These are phyloP conservation scores for Papilio elwesi DNA, from an alignment of 2,888 invertebrate species.

Conservation along the genomic window DNA sequence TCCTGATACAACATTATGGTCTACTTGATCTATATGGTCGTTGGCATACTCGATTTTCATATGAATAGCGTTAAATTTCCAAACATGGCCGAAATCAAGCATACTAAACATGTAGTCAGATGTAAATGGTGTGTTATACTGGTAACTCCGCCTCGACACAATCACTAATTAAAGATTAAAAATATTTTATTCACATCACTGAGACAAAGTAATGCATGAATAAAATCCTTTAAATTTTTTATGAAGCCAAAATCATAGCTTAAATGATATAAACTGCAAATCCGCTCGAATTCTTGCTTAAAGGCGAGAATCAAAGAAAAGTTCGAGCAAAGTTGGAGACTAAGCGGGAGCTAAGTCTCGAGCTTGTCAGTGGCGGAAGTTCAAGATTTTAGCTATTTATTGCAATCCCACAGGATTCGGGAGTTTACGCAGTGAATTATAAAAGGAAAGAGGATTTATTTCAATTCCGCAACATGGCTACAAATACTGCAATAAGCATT, in stretches of 20 bases:
- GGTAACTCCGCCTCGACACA: not conserved
- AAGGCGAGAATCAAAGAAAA: conserved; percentile 44
- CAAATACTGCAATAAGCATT: conserved; percentile 3
- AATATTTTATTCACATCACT: not conserved
- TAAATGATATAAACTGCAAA: conserved; percentile 31
- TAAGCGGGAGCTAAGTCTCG: conserved; percentile 64
- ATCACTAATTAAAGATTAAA: not conserved
- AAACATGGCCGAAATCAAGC: too few relatives aligned
- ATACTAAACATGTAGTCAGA: too few relatives aligned
- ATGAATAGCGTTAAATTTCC: too few relatives aligned
- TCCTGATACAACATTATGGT: too few relatives aligned
- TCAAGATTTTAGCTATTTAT: conserved; percentile 82
- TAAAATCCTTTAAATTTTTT: not conserved
- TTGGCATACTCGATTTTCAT: too few relatives aligned
- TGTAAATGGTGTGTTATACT: too few relatives aligned
- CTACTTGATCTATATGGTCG: too few relatives aligned
- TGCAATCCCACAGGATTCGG: conserved; percentile 73
- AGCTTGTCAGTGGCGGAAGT: conserved; percentile 72
- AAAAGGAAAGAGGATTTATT: conserved; percentile 58
- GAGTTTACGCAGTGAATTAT: conserved; percentile 77
- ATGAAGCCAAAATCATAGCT: conserved; percentile 3
- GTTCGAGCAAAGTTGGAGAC: conserved; percentile 48
- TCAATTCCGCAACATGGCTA: conserved; percentile 11
- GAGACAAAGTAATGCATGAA: not conserved
- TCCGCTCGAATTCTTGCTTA: conserved; percentile 34